Base-by-base conservation (phyloP, 2,888 invertebrate species). In the Eupithecia dodoneata region DNA sequence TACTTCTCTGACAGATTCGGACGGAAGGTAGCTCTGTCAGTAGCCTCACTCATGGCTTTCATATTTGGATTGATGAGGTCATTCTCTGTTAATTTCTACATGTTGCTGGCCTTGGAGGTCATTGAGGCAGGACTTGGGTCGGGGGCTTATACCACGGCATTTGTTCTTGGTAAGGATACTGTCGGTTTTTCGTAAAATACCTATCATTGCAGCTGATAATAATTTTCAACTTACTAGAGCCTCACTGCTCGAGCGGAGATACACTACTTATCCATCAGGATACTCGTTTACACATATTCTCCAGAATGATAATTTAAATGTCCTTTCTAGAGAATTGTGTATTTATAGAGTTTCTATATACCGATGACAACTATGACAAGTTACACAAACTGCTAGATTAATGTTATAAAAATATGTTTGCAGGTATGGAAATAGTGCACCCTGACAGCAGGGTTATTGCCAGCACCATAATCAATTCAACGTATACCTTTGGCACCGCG, bases 401-500 rank as follows among this genome's bases (percentile, higher is more conserved):
- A n/a, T 45, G 45, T 72, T 59, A 44, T 63, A 45, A 5, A 52
- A 44, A 73, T 44, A 52, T 44, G 73, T 76, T 55, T 95, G 94
- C 91, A 97, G 97, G 97, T 45, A 96, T 98, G 90, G 98, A 98
- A 89, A 92, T 98, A 80, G 97, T 98, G 2, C 97, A 97, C 0
- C 97, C 97, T 12, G 96, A 96, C 80, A 96, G 96, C 73, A 95
- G 98, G 81, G 97, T 98, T 0, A 93, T 98, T 70, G 97, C 97
- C 9, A 97, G 97, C 77, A 97, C 97, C 10, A 89, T 97, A 55
- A 96, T 97, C 73, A 96, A 97, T 79, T 95, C 96, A 44, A 96
- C 97, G 79, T 98, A 97, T 85, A 97, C 97, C 0, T 85, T 96
- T 18, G 98, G 98, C 0, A 96, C 97, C 86, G 96, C 97, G 84